phyloP scores from a whole-genome alignment of 1,140 invertebrate species.

The Delia radicum region DNA sequence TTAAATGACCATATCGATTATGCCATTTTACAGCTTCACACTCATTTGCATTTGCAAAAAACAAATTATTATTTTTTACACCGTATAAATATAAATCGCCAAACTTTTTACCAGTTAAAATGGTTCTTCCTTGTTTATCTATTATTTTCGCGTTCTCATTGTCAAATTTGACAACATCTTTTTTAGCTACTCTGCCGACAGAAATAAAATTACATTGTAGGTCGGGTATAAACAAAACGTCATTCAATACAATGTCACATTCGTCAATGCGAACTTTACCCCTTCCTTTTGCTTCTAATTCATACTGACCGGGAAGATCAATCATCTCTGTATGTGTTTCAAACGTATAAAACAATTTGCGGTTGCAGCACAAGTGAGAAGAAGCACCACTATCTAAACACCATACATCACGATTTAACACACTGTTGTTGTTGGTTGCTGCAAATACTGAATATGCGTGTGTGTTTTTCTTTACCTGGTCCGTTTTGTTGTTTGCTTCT shows the following conservation, averaged over 20 bases:
- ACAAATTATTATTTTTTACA: no score
- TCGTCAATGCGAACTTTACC: conserved; percentile 40
- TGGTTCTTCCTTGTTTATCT: background rate
- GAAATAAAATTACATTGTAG: conserved; percentile 23
- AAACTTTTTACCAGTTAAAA: no score
- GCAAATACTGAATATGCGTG: background rate
- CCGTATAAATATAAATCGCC: no score
- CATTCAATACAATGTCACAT: background rate
- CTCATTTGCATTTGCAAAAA: no score
- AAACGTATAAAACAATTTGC: background rate
- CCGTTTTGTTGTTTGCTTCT: background rate
- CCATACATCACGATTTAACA: background rate
- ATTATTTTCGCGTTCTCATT: background rate
- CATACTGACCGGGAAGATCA: background rate
- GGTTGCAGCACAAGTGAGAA: background rate
- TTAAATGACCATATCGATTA: background rate
- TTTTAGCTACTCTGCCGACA: background rate
- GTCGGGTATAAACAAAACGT: conserved; percentile 9
- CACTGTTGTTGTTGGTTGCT: background rate
- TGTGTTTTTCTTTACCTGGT: background rate
- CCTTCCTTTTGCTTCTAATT: background rate
- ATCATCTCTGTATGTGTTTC: background rate
- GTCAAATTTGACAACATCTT: background rate
- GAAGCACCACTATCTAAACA: conserved; percentile 17
- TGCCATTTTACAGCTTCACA: background rate